Base-by-base conservation (phyloP, 2,888 invertebrate genomes). In the Ferdinandea cuprea region DNA sequence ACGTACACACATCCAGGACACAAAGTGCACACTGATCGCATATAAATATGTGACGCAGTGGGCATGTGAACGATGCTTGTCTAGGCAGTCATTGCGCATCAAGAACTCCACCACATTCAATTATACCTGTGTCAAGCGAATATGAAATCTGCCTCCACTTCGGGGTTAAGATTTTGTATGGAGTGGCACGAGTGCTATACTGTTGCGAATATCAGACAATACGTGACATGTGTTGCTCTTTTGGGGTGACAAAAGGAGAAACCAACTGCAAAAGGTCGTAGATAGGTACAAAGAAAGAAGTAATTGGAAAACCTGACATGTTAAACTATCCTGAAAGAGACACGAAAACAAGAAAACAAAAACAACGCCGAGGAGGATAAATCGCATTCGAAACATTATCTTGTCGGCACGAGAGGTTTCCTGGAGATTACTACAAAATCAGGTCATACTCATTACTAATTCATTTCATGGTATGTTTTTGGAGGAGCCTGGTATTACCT, bases 371-470 rank as follows among this genome's bases (percentile, higher is more conserved):
- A 37, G 32, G 44, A 46, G 46, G 40, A 69, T 74, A 58, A 74
- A 71, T 81, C 59, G 25, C 65, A 81, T 21, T 61, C 54, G n/a
- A 61, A 83, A 77, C 28, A 54, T 77, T 66, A 83, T 83, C 71
- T 65, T 77, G 71, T 68, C 77, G 61, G 65, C 76, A 72, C 35
- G 13, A 66, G 77, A 9, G 48, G 48, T 63, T 83, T 72, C 83
- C 72, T 52, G 48, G n/a, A 63, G 77, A 63, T 73, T 78, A 73
- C 52, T 42, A 37, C 35, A n/a, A 78, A 83, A 83, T 83, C 73
- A 83, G 83, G 78, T 83, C 78, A 68, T 63, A 58, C 83, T 83
- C 78, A 83, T 83, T 83, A 83, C 58, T 72, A 83, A 83, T 83
- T 83, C 83, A 83, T 83, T 83, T 68, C 73, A 68, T 83, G 72